Percentiles rank a stretch among this genome's conserved stretches.
These are phyloP conservation scores for Gasterosteus aculeatus DNA, from an alignment of 2,113 vertebrate species.

Conservation along the genomic window DNA sequence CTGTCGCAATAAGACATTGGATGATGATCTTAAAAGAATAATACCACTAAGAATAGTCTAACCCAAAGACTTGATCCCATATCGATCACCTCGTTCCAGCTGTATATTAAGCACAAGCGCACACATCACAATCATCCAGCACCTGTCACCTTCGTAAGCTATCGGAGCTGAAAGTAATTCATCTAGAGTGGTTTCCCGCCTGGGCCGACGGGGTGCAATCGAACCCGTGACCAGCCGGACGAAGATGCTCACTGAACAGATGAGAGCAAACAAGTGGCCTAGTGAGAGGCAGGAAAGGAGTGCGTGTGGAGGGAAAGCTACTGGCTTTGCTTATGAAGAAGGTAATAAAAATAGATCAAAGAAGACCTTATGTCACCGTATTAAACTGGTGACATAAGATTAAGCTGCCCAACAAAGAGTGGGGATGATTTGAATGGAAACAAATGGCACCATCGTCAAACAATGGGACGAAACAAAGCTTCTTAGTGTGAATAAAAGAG, in stretches of 20 bases:
- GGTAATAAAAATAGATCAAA: background rate
- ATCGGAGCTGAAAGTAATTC: conserved; percentile 59
- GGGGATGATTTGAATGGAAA: background rate
- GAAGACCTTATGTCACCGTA: background rate
- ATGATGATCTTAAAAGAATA: background rate
- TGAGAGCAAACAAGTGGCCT: background rate
- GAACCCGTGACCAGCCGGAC: conserved; percentile 38
- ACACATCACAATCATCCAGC: background rate
- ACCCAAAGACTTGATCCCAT: background rate
- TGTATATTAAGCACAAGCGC: background rate
- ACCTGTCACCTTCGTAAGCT: conserved; percentile 23
- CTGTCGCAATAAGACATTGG: background rate
- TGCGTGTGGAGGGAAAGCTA: background rate
- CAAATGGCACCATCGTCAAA: background rate
- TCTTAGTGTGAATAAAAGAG: background rate
- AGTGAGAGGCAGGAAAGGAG: too few relatives aligned
- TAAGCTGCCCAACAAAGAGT: background rate
- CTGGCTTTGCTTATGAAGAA: background rate
- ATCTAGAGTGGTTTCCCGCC: conserved; percentile 55
- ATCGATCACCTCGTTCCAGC: background rate
- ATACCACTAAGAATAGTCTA: background rate
- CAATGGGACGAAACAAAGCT: background rate
- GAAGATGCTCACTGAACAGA: conserved; percentile 14
- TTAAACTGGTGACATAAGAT: background rate
- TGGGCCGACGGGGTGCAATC: conserved; percentile 31